These are phyloP conservation scores for Drosophila macrospina DNA, from an alignment of 2,888 invertebrate genomes.

Conservation along the genomic window DNA sequence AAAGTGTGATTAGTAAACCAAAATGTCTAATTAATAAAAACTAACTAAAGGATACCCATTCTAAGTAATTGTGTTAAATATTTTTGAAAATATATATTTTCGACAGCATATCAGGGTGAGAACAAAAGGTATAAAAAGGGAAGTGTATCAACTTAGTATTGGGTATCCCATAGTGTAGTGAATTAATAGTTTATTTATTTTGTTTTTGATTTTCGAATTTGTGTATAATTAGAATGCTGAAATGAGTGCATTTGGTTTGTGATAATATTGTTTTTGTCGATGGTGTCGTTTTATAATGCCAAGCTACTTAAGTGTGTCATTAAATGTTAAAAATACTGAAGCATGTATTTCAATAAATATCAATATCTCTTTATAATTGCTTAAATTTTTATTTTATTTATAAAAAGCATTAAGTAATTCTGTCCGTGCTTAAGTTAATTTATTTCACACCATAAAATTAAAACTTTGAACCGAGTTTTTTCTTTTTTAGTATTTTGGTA, in stretches of 20 bases:
- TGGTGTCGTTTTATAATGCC: constrained; percentile 38
- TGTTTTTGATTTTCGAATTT: constrained; percentile 6
- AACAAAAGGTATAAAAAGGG: neutral
- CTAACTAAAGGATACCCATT: constrained; percentile 30
- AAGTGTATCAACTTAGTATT: neutral
- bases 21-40: constrained; percentile 21
- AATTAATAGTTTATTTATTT: neutral
- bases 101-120: neutral
- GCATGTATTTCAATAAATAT: constrained; percentile 74
- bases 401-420: constrained; percentile 77
- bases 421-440: constrained; percentile 75
- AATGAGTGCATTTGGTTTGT: constrained; percentile 54
- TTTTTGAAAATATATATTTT: neutral
- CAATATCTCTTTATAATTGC: constrained; percentile 66
- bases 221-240: constrained; percentile 29
- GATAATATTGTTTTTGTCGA: constrained; percentile 37
- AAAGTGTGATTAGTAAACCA: constrained; percentile 23
- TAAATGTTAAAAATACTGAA: constrained; percentile 81
- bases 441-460: constrained; percentile 68
- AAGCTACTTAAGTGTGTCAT: constrained; percentile 65
- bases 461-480: constrained; percentile 59
- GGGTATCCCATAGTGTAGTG: constrained; percentile 11
- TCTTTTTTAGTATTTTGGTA: constrained; percentile 72
- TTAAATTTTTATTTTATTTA: constrained; percentile 56
- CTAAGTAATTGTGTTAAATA: constrained; percentile 1